Base-by-base conservation (phyloP, 2,888 invertebrate genomes). In the Agrypnus murinus region DNA sequence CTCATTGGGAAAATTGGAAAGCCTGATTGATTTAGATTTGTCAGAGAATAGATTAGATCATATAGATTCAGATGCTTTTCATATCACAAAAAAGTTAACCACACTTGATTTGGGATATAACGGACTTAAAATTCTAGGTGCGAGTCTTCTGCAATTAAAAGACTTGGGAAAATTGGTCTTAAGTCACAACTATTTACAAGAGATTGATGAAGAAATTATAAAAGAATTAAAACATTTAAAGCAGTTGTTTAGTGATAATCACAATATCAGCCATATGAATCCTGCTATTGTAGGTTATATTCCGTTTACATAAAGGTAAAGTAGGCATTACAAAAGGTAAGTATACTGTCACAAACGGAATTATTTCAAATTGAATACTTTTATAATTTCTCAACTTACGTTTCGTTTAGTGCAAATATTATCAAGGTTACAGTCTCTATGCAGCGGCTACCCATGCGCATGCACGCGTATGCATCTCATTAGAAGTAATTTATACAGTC, bases 41-140 rank as follows among this genome's bases (percentile, higher is more conserved):
- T 67, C 67, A 7, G 67, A 67, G 34, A 67, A 67, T 31, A 19
- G 19, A 9, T 25, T 67, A 9, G 60, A 50, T 4, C 10, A 53
- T 1, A 32, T 67, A 9, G 60, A 67, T 14, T n/a, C 12, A 0
- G 9, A 8, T 9, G 19, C 67, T 5, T 67, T 67, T 43, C n/a
- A 6, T 8, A 34, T 34, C 10, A 40, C 19, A 1, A 59, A 60
- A 17, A 46, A 67, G n/a, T 60, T 67, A 53, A 53, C 17, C 8
- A 60, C 67, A 0, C n/a, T 67, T 5, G 67, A 67, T 45, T 53
- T 67, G 34, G 67, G 67, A 17, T 67, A 53, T 31, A 67, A 67
- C 25, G 60, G 67, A 1, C 9, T 67, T 17, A n/a, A 5, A 4
- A 32, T 10, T 7, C 9, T 50, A 32, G 53, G 53, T 12, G 6